Conservation (phyloP, 92 coral and sea anemone genomes). For the Nematostella vectensis region DNA sequence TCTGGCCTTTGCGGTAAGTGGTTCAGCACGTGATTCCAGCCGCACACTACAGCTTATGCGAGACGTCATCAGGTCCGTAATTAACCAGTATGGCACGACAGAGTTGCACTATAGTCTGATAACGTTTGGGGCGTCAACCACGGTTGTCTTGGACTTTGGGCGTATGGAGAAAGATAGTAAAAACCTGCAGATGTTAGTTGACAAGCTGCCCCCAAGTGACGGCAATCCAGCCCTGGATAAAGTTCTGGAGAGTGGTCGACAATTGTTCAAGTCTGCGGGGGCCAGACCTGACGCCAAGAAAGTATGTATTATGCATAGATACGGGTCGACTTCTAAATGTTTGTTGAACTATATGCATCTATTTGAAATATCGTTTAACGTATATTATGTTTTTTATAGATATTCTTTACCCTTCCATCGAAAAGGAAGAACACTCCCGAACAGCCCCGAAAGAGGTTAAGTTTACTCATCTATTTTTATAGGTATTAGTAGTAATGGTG, state of each 20-base stretch:
- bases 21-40: slow-evolving; percentile 37
- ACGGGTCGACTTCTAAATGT: no score
- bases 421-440: no score
- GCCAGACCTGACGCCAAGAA: slow-evolving; percentile 61
- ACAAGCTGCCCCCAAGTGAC: slow-evolving; percentile 26
- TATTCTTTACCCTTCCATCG: no score
- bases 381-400: no score
- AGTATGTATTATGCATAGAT: slow-evolving; percentile 4
- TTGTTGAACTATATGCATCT: no score
- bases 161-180: slow-evolving; percentile 11
- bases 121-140: slow-evolving; percentile 43
- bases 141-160: slow-evolving; percentile 26
- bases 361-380: no score
- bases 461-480: no score
- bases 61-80: slow-evolving; percentile 53
- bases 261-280: slow-evolving; percentile 38
- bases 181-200: slow-evolving; percentile 30
- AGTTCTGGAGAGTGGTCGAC: slow-evolving; percentile 49
- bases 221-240: slow-evolving; percentile 59
- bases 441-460: no score
- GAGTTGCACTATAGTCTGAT: slow-evolving; percentile 47
- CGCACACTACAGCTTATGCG: slow-evolving; percentile 50
- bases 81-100: slow-evolving; percentile 63
- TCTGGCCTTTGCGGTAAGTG: slow-evolving; percentile 69
- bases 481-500: slow-evolving; percentile 73